Evolutionary conservation across 2,888 invertebrate species (phyloP), one percentile per base, ranked within the genome.

Genomic region (Catocala fraxini): DNA sequence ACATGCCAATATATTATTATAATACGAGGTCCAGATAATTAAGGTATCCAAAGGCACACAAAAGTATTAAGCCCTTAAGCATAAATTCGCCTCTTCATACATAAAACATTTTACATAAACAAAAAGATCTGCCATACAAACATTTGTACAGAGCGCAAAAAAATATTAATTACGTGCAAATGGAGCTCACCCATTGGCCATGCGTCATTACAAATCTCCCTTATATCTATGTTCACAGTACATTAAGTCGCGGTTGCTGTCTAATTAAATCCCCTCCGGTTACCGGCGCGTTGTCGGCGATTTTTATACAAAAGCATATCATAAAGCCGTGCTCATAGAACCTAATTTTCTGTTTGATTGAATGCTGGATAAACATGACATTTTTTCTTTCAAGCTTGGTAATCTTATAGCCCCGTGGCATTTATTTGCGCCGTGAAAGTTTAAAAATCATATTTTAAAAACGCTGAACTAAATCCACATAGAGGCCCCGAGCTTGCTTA

Each of bases 191-290:
- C 59, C 62, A 66, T 52, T 55, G 59, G 62, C 68, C 70, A 77
- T 83, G 81, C 81, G 70, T 84, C 83, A 83, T 86, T 84, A 84
- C 73, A 82, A 82, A 85, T 84, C 88, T 83, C 86, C 83, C 81
- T 84, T 79, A 81, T 84, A 89, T 89, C 86, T 85, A 83, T 82
- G 87, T 88, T 90, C 82, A 86, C 88, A 84, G 86, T 85, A 89
- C 90, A 92, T 92, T 91, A 85, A 86, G 82, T 85, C 72, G 82
- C 75, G 84, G 83, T 82, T 80, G 82, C 77, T 83, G 88, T 88
- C 89, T 90, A 91, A 92, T 92, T 92, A 91, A 89, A 91, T 89
- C 88, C 89, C 89, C 87, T 83, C 78, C 68, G 75, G 83, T 80
- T 79, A 76, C 70, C 13, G 69, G 79, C 70, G 82, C 84, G 80